Percentiles rank a stretch among this genome's conserved stretches.
Evolutionary conservation across 2,797 vertebrate species (phyloP).

Genomic region (Sebastes melanostomus): DNA sequence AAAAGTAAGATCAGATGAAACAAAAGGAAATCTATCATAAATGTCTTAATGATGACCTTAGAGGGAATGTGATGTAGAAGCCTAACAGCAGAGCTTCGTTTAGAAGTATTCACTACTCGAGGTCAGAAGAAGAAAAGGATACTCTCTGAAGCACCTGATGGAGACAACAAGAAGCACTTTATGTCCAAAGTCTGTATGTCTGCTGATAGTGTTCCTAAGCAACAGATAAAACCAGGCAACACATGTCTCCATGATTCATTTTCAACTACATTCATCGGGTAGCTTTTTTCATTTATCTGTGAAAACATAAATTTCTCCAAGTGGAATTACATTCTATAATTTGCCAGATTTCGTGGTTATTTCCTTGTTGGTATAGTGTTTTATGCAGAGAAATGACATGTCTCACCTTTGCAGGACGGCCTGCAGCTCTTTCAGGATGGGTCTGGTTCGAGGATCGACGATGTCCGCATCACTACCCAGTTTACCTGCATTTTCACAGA

Average conservation of each 20-base stretch:
- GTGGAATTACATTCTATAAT: not conserved
- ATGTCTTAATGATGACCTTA: not conserved
- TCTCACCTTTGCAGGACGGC: slow-evolving; percentile 78
- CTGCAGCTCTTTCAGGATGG: slow-evolving; percentile 80
- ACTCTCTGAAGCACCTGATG: slow-evolving; percentile 9
- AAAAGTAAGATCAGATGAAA: not conserved
- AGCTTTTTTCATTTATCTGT: not conserved
- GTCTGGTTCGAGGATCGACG: slow-evolving; percentile 55
- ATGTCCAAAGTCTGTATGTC: slow-evolving; percentile 33
- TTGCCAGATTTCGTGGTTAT: not conserved
- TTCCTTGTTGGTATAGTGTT: not conserved
- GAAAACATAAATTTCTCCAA: not conserved
- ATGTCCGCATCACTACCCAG: slow-evolving; percentile 49
- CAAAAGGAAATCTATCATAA: not conserved
- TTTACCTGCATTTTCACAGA: slow-evolving; percentile 62
- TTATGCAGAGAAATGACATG: not conserved
- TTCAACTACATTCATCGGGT: not conserved
- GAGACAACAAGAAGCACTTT: slow-evolving; percentile 13
- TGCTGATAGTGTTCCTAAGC: slow-evolving; percentile 64
- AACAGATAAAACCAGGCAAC: slow-evolving; percentile 56
- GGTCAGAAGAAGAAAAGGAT: slow-evolving; percentile 30
- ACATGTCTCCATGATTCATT: slow-evolving; percentile 4
- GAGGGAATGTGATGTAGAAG: not conserved
- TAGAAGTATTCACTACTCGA: slow-evolving; percentile 15
- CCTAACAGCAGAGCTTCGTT: not conserved